Evolutionary conservation across 2,113 vertebrate genomes (phyloP).

Genomic region (Anarhynchus alexandrinus): DNA sequence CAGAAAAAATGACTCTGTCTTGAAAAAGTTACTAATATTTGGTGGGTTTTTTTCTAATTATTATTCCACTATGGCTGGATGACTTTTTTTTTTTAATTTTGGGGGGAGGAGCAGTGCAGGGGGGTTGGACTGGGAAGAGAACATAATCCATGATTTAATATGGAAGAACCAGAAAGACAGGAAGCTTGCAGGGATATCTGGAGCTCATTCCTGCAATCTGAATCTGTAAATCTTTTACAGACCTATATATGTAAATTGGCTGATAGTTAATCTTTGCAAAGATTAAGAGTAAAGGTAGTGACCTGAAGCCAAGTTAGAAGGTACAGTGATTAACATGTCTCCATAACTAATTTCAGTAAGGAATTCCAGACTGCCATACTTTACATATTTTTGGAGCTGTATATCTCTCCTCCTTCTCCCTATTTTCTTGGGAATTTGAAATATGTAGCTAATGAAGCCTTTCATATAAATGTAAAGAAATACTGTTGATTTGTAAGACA

Average conservation of each 20-base stretch:
- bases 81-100: not conserved
- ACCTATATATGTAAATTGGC: not conserved
- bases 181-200: not conserved
- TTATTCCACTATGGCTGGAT: not conserved
- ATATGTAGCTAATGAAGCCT: not conserved
- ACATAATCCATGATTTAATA: not conserved
- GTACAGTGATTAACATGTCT: not conserved
- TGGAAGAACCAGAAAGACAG: not conserved
- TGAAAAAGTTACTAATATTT: not conserved
- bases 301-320: conserved; percentile 1
- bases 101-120: too few species aligned
- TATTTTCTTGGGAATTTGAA: not conserved
- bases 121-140: not conserved
- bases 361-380: not conserved
- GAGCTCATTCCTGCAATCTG: not conserved
- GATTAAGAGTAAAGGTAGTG: conserved; percentile 35
- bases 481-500: not conserved
- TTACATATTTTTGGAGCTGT: not conserved
- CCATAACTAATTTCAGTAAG: not conserved
- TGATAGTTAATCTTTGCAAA: conserved; percentile 48
- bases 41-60: not conserved
- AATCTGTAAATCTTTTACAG: conserved; percentile 54
- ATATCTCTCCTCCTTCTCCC: not conserved
- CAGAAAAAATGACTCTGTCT: not conserved
- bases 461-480: not conserved